phyloP scores from a whole-genome alignment of 2,797 vertebrate species.

The Lepus townsendii region DNA sequence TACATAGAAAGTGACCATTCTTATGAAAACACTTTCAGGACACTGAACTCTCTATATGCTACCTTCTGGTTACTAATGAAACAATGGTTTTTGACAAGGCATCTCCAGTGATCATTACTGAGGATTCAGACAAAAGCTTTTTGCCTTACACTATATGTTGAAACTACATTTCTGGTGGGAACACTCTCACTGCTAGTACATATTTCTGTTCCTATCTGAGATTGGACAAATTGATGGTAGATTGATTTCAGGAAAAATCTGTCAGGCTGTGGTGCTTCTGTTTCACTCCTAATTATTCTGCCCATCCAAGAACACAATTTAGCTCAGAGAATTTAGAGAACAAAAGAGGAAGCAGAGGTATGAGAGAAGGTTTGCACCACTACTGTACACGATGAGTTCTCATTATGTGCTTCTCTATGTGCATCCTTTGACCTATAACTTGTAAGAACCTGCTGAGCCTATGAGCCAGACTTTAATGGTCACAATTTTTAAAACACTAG shows the following conservation, averaged over 20 bases:
- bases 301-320: neutral
- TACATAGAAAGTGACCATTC: neutral
- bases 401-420: neutral
- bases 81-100: neutral
- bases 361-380: neutral
- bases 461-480: slow-evolving; percentile 54
- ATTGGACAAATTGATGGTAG: neutral
- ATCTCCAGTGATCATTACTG: neutral
- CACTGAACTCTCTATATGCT: neutral
- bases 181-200: neutral
- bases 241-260: slow-evolving; percentile 2
- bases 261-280: neutral
- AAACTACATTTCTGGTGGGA: neutral
- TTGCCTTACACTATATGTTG: neutral
- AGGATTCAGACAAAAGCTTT: slow-evolving; percentile 10
- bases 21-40: neutral
- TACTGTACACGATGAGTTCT: neutral
- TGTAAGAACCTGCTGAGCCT: slow-evolving; percentile 13
- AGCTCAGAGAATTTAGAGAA: neutral
- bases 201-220: neutral
- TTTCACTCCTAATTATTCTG: slow-evolving; percentile 44
- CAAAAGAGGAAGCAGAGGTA: neutral
- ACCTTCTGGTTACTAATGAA: neutral
- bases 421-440: neutral
- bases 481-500: slow-evolving; percentile 9